Percentiles rank a stretch among this genome's conserved stretches.
Conservation (phyloP, 2,888 invertebrate species). For the Calliphora vomitoria region DNA sequence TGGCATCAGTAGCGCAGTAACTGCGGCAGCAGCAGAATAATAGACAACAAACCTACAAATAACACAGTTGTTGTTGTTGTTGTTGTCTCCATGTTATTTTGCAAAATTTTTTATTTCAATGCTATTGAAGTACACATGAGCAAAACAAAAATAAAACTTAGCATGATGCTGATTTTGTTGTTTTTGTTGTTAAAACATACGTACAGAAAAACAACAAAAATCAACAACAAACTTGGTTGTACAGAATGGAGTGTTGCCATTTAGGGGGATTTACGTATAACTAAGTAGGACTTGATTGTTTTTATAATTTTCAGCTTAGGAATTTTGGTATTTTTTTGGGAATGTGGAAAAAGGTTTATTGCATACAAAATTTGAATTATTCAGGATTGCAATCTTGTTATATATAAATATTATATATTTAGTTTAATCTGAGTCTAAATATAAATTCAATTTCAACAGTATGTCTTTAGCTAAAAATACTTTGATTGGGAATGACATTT, state of each 20-base stretch:
- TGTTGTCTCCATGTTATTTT: constrained; percentile 23
- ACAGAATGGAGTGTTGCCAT: neutral
- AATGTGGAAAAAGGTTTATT: no score
- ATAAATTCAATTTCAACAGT: no score
- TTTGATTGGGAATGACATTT: no score
- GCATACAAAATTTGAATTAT: no score
- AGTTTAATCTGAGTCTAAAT: no score
- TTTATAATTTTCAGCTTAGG: no score
- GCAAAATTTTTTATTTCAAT: constrained; percentile 12
- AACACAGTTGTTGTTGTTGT: constrained; percentile 21
- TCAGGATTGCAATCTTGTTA: no score
- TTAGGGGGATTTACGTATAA: no score
- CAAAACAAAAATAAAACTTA: constrained; percentile 3
- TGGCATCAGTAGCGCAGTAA: constrained; percentile 13
- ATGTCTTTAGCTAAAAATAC: no score
- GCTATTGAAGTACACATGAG: neutral
- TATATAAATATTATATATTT: no score
- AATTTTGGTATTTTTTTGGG: no score
- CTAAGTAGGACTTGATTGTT: no score
- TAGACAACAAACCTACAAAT: neutral
- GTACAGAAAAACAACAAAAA: neutral
- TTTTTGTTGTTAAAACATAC: neutral
- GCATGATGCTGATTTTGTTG: neutral
- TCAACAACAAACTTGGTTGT: neutral
- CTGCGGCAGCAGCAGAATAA: neutral